Conservation (phyloP, 1,140 invertebrate genomes). For the Cyphomyrmex costatus region DNA sequence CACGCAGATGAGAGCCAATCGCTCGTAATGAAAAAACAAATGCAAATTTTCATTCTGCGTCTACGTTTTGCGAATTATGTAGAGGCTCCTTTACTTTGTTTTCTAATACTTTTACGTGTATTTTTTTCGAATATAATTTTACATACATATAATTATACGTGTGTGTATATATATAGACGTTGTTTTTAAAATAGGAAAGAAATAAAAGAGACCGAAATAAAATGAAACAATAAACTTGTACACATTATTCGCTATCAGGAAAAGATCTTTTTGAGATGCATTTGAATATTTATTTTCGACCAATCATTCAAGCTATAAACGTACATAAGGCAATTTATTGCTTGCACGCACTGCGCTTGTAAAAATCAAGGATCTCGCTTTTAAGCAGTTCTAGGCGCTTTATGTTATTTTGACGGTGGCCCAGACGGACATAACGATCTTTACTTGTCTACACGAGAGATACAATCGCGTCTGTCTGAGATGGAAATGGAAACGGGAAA, state of each 20-base stretch:
- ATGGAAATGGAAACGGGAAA: conserved; percentile 70
- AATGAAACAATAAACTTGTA: conserved; percentile 37
- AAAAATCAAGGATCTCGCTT: conserved; percentile 26
- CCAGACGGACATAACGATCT: conserved; percentile 43
- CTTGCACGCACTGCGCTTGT: not conserved
- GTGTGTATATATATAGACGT: not conserved
- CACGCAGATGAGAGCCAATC: too few relatives aligned
- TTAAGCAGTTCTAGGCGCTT: not conserved
- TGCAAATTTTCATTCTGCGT: too few relatives aligned
- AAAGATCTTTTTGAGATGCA: conserved; percentile 4
- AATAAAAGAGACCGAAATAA: not conserved
- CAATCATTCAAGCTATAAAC: conserved; percentile 29
- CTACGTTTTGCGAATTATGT: too few relatives aligned
- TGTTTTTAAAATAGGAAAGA: not conserved
- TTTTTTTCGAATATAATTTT: not conserved
- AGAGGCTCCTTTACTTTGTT: not conserved
- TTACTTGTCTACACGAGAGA: conserved; percentile 12
- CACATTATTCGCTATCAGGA: not conserved
- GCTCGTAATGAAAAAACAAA: too few relatives aligned
- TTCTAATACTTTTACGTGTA: not conserved
- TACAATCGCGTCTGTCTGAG: conserved; percentile 6
- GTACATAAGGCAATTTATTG: conserved; percentile 15
- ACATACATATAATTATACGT: not conserved
- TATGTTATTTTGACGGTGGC: conserved; percentile 20
- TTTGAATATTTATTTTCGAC: conserved; percentile 31